A percentile compares a stretch with the other conserved stretches of the same genome.
phyloP scores from a whole-genome alignment of 2,888 invertebrate genomes.

The Galeopsomyia nigrocyanea region DNA sequence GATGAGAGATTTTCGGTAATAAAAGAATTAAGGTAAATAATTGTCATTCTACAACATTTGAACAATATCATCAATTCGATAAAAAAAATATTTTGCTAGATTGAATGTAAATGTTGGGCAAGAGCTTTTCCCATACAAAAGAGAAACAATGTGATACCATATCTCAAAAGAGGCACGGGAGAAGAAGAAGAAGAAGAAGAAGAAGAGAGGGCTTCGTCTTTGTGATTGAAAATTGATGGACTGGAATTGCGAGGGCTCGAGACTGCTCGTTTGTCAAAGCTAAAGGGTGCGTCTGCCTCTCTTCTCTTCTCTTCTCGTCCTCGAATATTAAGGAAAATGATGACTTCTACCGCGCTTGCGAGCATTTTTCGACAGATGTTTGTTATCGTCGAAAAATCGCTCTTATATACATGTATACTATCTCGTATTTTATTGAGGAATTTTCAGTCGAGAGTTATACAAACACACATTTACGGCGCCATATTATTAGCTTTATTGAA shows the following conservation, averaged over 20 bases:
- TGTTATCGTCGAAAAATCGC: not conserved
- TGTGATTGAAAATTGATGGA: slow-evolving; percentile 68
- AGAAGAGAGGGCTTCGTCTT: slow-evolving; percentile 53
- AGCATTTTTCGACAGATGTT: too few species aligned
- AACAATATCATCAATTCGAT: too few species aligned
- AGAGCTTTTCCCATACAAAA: slow-evolving; percentile 1
- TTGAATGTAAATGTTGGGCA: not conserved
- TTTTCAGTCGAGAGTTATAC: too few species aligned
- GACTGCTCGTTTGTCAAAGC: slow-evolving; percentile 61
- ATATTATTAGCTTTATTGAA: too few species aligned
- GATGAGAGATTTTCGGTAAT: too few species aligned
- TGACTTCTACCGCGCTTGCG: too few species aligned
- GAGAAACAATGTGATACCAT: slow-evolving; percentile 5
- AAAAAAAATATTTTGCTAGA: not conserved
- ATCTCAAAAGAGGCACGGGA: not conserved
- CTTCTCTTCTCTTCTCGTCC: not conserved
- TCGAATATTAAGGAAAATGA: not conserved
- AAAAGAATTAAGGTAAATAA: too few species aligned
- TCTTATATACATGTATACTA: not conserved
- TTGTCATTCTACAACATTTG: too few species aligned
- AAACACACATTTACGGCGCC: too few species aligned
- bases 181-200: slow-evolving; percentile 32
- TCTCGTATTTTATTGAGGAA: not conserved
- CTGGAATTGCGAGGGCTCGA: slow-evolving; percentile 57
- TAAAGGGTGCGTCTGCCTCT: slow-evolving; percentile 25